Evolutionary conservation across 2,888 invertebrate genomes (phyloP), one percentile per base, ranked within the genome.

Genomic region (Laothoe populi): DNA sequence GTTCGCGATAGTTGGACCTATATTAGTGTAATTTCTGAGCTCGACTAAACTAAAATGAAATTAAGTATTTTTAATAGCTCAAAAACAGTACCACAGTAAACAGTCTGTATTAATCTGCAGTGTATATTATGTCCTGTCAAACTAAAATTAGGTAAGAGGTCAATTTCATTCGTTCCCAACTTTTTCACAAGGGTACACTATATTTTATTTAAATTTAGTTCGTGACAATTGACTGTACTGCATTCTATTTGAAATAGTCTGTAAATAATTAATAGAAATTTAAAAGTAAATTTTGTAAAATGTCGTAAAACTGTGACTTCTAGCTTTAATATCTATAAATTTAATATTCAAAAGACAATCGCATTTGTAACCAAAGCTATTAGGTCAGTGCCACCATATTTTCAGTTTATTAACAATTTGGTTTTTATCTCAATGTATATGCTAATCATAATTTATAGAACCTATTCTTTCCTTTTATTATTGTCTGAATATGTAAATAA

Each of bases 401-500:
- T 53, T 53, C 10, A 31, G 19, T 53, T 53, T 31, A 31, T 31
- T 53, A 53, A 53, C 49, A 53, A 53, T 35, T 11, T 19, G 11
- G 31, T 53, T 53, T n/a, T 53, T 35, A 53, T 53, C 35, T 31
- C 35, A 19, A 19, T 31, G 7, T 19, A 35, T 53, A 53, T 53
- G 53, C 53, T 53, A 53, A 53, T 53, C 1, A 21, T 53, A 35
- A 19, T 53, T 53, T 53, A 53, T 35, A 19, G 19, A 4, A 19
- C 16, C 26, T 49, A 31, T 49, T 53, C 31, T 53, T 35, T 53
- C 53, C 35, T 53, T 46, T 19, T 53, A 19, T 49, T 49, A 49
- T 53, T 53, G 35, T 53, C 19, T 53, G 35, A 53, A 35, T 53
- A 53, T 53, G 53, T 35, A 35, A 53, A 53, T 35, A 35, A 19